phyloP scores from a whole-genome alignment of 2,113 vertebrate genomes.

The Gulo gulo region DNA sequence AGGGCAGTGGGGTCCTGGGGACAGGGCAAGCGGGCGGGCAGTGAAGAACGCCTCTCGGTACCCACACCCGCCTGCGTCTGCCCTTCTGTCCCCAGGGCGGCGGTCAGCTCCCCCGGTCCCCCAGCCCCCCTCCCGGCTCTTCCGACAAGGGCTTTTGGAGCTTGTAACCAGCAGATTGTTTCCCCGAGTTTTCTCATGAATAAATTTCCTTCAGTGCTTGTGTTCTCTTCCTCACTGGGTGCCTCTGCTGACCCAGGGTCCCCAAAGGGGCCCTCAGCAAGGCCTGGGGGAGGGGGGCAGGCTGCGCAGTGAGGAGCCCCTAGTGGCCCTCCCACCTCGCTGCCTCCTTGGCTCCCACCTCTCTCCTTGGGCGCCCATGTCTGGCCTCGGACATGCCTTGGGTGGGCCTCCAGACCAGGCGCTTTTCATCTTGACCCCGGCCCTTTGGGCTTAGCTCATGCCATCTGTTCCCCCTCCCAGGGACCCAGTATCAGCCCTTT shows the following conservation, averaged over 20 bases:
- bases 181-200: conserved; percentile 72
- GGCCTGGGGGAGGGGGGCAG: not conserved
- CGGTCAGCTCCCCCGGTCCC: not conserved
- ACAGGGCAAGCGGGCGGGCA: not conserved
- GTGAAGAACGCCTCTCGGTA: not conserved
- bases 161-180: conserved; percentile 76
- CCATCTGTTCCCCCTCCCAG: not conserved
- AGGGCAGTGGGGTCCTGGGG: not conserved
- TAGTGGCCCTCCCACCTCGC: not conserved
- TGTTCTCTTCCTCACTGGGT: not conserved
- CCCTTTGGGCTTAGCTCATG: not conserved
- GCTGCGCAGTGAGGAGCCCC: not conserved
- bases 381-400: not conserved
- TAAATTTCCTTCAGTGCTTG: conserved; percentile 79
- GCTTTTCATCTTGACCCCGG: not conserved
- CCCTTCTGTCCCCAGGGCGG: not conserved
- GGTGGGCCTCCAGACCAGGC: not conserved
- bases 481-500: not conserved
- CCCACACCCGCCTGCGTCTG: not conserved
- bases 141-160: conserved; percentile 80
- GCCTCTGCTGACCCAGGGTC: not conserved
- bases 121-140: conserved; percentile 27
- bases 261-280: rapidly evolving
- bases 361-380: no score
- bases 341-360: not conserved